These are phyloP conservation scores for Melanargia galathea DNA, from an alignment of 2,888 invertebrate species.

Conservation along the genomic window DNA sequence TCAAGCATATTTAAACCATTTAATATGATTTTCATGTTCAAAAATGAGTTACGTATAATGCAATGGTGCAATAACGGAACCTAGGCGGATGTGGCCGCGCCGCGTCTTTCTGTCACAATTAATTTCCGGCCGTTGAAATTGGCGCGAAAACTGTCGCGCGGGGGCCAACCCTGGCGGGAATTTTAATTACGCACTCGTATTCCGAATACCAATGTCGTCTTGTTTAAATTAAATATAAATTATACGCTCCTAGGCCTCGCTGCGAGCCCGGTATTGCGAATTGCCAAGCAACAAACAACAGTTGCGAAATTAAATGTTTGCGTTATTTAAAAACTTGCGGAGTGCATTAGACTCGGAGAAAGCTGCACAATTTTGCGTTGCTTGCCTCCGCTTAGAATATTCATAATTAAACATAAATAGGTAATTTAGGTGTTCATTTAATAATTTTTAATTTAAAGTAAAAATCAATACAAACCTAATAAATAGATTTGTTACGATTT, in stretches of 20 bases:
- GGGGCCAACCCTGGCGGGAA: conserved; percentile 76
- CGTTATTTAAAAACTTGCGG: conserved; percentile 42
- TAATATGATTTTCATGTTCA: conserved; percentile 15
- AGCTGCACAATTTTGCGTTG: not conserved
- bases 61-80: conserved; percentile 68
- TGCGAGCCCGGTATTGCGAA: conserved; percentile 73
- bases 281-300: conserved; percentile 73
- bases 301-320: conserved; percentile 50
- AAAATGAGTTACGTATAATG: conserved; percentile 35
- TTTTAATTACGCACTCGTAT: conserved; percentile 83
- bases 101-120: conserved; percentile 83
- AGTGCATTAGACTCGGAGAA: conserved; percentile 8
- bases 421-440: not conserved
- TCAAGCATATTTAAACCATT: not conserved
- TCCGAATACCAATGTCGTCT: conserved; percentile 82
- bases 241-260: conserved; percentile 79
- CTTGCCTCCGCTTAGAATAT: not conserved
- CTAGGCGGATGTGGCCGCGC: conserved; percentile 78
- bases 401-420: conserved; percentile 17
- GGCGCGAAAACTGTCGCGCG: conserved; percentile 81
- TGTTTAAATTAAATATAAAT: conserved; percentile 83
- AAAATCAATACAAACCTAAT: no score
- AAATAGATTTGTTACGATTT: no score
- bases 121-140: conserved; percentile 83
- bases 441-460: not conserved